A percentile compares a stretch with the other conserved stretches of the same genome.
phyloP scores from a whole-genome alignment of 35 echinoderm and acorn worm genomes.

The Eucidaris tribuloides region DNA sequence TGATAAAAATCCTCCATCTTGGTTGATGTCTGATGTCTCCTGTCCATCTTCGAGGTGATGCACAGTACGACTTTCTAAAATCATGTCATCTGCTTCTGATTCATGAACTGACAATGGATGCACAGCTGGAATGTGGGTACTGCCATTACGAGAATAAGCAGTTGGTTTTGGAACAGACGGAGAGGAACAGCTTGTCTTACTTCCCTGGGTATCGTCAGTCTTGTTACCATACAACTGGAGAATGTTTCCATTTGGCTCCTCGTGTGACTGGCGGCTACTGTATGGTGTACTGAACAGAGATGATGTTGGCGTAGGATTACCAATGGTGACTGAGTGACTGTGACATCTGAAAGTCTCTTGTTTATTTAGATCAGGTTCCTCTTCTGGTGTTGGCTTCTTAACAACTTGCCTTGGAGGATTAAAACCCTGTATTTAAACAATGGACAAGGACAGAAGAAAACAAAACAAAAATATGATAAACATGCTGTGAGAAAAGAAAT shows the following conservation, averaged over 20 bases:
- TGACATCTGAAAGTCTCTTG: neutral
- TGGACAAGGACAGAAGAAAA: no score
- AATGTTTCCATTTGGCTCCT: neutral
- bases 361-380: neutral
- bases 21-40: no score
- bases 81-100: neutral
- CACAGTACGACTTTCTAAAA: no score
- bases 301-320: neutral
- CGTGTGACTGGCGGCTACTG: neutral
- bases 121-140: neutral
- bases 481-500: no score
- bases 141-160: no score
- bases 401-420: constrained; percentile 72
- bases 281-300: constrained; percentile 42
- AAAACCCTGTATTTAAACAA: constrained; percentile 57
- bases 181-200: neutral
- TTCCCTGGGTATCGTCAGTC: neutral
- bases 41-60: no score
- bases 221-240: neutral
- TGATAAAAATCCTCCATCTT: no score
- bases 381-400: constrained; percentile 26
- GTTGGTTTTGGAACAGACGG: no score
- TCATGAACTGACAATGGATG: neutral
- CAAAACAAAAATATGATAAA: no score
- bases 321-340: no score